phyloP scores from a whole-genome alignment of 2,888 invertebrate species.

The Xylota segnis region DNA sequence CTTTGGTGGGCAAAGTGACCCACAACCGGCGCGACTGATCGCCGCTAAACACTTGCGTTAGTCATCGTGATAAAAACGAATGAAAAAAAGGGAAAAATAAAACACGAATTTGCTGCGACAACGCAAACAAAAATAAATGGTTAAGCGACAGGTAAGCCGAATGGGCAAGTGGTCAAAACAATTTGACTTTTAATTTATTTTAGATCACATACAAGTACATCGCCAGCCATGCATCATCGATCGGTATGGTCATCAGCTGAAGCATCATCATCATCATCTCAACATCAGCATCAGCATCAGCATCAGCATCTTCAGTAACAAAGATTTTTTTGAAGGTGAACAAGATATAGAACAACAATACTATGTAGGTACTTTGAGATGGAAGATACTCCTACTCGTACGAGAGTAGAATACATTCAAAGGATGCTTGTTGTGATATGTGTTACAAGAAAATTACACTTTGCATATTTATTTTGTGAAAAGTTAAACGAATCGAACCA shows the following conservation, averaged over 20 bases:
- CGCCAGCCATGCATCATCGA: conserved; percentile 71
- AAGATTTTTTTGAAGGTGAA: conserved; percentile 64
- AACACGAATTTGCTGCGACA: conserved; percentile 58
- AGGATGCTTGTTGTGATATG: conserved; percentile 28
- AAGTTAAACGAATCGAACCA: no score
- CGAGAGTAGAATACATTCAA: conserved; percentile 16
- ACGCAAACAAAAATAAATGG: conserved; percentile 65
- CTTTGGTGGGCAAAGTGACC: conserved; percentile 65
- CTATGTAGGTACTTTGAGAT: neutral
- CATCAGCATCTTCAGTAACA: conserved; percentile 20
- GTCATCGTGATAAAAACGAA: conserved; percentile 72
- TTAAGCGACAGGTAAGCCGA: conserved; percentile 70
- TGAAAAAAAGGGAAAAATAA: conserved; percentile 36
- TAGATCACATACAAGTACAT: conserved; percentile 51
- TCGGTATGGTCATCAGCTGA: conserved; percentile 57
- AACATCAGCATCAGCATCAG: conserved; percentile 12
- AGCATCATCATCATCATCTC: conserved; percentile 38
- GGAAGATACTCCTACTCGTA: neutral
- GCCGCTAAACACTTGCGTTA: conserved; percentile 59
- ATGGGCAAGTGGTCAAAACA: conserved; percentile 75
- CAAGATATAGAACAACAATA: conserved; percentile 43
- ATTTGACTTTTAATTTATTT: conserved; percentile 73
- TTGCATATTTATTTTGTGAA: neutral
- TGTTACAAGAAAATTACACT: conserved; percentile 25
- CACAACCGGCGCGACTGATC: conserved; percentile 66